Conservation (phyloP, 1,140 invertebrate genomes). For the Amphibalanus amphitrite region DNA sequence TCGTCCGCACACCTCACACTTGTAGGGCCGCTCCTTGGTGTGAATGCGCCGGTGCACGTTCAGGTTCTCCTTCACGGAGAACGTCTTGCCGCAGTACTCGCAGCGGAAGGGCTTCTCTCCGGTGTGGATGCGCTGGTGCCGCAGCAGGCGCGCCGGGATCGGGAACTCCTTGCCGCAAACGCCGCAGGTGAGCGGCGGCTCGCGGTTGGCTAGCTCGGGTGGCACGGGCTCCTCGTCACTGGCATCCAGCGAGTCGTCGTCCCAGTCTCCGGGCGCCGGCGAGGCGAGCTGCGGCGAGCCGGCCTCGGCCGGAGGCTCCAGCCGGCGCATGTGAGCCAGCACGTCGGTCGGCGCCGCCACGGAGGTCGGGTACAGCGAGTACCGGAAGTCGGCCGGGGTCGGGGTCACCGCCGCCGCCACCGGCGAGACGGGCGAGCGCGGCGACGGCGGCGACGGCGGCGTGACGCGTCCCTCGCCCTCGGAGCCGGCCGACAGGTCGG, state of each 20-base stretch:
- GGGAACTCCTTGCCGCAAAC: slow-evolving; percentile 54
- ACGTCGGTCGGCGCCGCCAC: neutral
- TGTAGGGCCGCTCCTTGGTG: slow-evolving; percentile 64
- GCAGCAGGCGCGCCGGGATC: slow-evolving; percentile 69
- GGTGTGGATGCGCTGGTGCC: slow-evolving; percentile 79
- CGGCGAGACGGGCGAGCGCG: no score
- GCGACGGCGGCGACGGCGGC: neutral
- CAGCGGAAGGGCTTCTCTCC: slow-evolving; percentile 54
- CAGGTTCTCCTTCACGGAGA: slow-evolving; percentile 79
- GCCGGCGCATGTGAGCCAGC: neutral
- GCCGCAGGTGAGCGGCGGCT: slow-evolving; percentile 38
- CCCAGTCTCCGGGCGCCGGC: neutral
- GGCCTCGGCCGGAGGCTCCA: neutral
- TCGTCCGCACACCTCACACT: slow-evolving; percentile 73
- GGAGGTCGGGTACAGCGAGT: neutral
- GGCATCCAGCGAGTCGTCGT: neutral
- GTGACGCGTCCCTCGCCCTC: neutral
- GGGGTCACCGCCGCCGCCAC: no score
- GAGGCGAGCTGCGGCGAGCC: neutral
- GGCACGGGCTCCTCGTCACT: neutral
- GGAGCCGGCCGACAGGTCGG: neutral
- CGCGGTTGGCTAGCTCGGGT: neutral
- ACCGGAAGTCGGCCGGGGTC: neutral
- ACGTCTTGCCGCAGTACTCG: slow-evolving; percentile 79
- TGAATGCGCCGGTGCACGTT: slow-evolving; percentile 81